Evolutionary conservation across 2,888 invertebrate species (phyloP), one percentile per base, ranked within the genome.

Genomic region (Agriopis leucophaearia): DNA sequence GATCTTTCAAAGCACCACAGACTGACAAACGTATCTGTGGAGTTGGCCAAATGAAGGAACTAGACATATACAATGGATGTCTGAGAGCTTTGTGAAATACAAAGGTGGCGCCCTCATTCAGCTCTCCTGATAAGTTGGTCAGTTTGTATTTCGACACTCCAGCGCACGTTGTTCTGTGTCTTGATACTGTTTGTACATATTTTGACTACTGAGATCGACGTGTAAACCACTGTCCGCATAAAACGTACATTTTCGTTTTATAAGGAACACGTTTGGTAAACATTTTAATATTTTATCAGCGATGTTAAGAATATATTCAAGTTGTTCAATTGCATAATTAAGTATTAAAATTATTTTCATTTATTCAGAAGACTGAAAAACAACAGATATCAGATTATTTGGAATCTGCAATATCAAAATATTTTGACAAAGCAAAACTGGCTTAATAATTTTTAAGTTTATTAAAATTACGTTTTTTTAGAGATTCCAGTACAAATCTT

Each of bases 171-270:
- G 73, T 77, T 82, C 80, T 80, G 88, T 78, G 79, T 84, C 85
- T 84, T 82, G 81, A 82, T 78, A 78, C 81, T 86, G 86, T 89
- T 84, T 81, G 79, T 87, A 89, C 85, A 89, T 92, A 88, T 92
- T 92, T 90, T 92, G 93, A 92, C 89, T 86, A 79, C 79, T 81
- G 82, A 82, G 86, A 86, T 88, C 84, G 82, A 84, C 80, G 83
- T 83, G 82, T 88, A 85, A 84, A 86, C 86, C 63, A 45, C 55
- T 56, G 80, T 78, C 76, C 71, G 78, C 75, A 80, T 80, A 73
- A 77, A 78, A 74, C 71, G 77, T 75, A 78, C 73, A 75, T 74
- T 73, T 77, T 73, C 62, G 70, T 74, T 75, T 60, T 60, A 68
- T 66, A 65, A 44, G 50, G 68, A 66, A 66, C 70, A 68, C 54